phyloP scores from a whole-genome alignment of 2,888 invertebrate species.

The Pollenia labialis region DNA sequence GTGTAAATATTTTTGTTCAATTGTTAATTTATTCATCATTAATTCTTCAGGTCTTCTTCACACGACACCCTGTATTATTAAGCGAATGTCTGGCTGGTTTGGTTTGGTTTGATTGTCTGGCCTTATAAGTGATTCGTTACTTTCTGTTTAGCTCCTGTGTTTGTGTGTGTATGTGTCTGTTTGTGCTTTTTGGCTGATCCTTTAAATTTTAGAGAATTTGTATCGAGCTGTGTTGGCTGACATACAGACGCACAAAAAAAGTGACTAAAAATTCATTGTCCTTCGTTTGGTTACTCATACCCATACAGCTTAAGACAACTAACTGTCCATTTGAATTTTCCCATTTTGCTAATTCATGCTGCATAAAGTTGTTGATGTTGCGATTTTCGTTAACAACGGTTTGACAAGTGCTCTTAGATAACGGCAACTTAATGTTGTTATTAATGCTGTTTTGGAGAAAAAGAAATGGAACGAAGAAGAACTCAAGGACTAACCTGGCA shows the following conservation, averaged over 20 bases:
- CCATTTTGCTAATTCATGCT: conserved; percentile 33
- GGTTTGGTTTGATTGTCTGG: conserved; percentile 42
- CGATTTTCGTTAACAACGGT: conserved; percentile 71
- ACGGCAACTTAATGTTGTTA: conserved; percentile 58
- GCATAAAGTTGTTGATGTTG: conserved; percentile 70
- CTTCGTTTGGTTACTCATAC: conserved; percentile 40
- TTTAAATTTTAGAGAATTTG: conserved; percentile 45
- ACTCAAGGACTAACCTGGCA: not conserved
- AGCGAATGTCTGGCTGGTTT: conserved; percentile 41
- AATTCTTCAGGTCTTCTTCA: no score
- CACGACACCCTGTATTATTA: not conserved
- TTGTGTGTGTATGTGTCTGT: not conserved
- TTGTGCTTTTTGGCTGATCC: conserved; percentile 41
- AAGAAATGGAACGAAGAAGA: not conserved
- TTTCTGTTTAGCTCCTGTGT: not conserved
- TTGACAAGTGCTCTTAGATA: conserved; percentile 66
- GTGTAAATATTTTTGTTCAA: no score
- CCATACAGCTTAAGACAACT: not conserved
- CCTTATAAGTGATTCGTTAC: not conserved
- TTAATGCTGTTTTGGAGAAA: conserved; percentile 20
- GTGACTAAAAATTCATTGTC: conserved; percentile 34
- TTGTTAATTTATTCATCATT: no score
- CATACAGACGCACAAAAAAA: not conserved
- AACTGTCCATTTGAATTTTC: conserved; percentile 39
- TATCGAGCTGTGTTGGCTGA: not conserved